Conservation (phyloP, 2,888 invertebrate genomes). For the Euplagia quadripunctaria region DNA sequence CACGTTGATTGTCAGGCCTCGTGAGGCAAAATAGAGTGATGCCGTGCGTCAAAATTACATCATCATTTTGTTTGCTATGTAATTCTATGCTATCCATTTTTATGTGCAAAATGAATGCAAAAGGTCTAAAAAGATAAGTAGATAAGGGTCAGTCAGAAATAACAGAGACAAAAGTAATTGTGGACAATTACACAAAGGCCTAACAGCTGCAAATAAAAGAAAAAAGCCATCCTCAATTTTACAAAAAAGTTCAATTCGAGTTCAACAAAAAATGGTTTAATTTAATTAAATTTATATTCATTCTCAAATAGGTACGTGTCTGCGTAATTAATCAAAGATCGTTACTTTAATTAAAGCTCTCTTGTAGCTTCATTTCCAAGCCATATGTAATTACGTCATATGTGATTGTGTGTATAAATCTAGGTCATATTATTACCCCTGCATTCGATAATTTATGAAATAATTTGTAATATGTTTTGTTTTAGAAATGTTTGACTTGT, state of each 20-base stretch:
- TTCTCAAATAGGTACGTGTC: constrained; percentile 35
- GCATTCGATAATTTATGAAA: background rate
- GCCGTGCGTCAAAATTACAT: too few species aligned
- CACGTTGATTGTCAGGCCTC: background rate
- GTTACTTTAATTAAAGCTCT: constrained; percentile 43
- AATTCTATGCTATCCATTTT: too few species aligned
- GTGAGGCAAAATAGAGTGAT: background rate
- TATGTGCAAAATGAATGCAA: too few species aligned
- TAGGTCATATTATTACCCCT: constrained; percentile 1
- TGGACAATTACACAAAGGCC: background rate
- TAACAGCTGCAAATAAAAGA: background rate
- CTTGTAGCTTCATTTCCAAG: constrained; percentile 27
- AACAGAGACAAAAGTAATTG: background rate
- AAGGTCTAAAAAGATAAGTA: too few species aligned
- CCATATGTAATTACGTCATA: background rate
- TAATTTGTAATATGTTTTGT: constrained; percentile 8
- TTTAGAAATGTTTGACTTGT: constrained; percentile 17
- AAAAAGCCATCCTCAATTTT: background rate
- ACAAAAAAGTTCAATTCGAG: constrained; percentile 33
- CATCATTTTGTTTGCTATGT: too few species aligned
- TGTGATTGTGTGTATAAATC: constrained; percentile 14
- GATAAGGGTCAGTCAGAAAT: too few species aligned
- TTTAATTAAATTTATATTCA: constrained; percentile 23
- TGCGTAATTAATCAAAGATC: constrained; percentile 28
- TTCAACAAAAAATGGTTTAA: constrained; percentile 21